Evolutionary conservation across 2,113 vertebrate genomes (phyloP).

Genomic region (Brachyistius frenatus): DNA sequence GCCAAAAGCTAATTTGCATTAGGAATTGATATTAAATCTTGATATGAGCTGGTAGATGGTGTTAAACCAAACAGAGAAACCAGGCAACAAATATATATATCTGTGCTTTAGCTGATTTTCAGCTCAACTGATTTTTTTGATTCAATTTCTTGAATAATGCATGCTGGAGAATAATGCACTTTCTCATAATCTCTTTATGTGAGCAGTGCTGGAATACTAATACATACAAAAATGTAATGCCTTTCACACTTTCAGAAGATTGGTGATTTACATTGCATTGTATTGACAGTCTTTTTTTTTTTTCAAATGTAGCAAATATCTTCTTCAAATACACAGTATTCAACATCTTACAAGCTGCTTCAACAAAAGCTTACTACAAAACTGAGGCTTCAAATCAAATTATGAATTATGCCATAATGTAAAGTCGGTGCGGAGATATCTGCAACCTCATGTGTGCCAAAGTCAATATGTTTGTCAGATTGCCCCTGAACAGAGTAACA

Average conservation of each 20-base stretch:
- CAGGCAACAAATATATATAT: neutral
- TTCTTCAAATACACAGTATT: conserved; percentile 18
- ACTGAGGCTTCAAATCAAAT: conserved; percentile 55
- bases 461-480: conserved; percentile 81
- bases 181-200: conserved; percentile 33
- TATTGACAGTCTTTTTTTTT: conserved; percentile 19
- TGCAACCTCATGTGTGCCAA: conserved; percentile 70
- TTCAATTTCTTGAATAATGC: conserved; percentile 47
- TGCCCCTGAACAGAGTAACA: conserved; percentile 69
- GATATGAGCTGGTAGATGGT: conserved; percentile 10
- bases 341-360: conserved; percentile 28
- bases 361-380: conserved; percentile 17
- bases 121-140: conserved; percentile 18
- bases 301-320: conserved; percentile 11
- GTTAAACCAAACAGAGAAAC: conserved; percentile 37
- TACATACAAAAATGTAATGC: conserved; percentile 5
- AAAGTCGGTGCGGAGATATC: conserved; percentile 61
- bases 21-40: conserved; percentile 18
- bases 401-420: conserved; percentile 60
- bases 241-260: conserved; percentile 17
- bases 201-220: conserved; percentile 16
- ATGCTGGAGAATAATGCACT: neutral
- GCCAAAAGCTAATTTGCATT: conserved; percentile 27
- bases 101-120: neutral
- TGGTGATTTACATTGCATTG: neutral